Evolutionary conservation across 2,888 invertebrate species (phyloP).

Genomic region (Nemurella pictetii): DNA sequence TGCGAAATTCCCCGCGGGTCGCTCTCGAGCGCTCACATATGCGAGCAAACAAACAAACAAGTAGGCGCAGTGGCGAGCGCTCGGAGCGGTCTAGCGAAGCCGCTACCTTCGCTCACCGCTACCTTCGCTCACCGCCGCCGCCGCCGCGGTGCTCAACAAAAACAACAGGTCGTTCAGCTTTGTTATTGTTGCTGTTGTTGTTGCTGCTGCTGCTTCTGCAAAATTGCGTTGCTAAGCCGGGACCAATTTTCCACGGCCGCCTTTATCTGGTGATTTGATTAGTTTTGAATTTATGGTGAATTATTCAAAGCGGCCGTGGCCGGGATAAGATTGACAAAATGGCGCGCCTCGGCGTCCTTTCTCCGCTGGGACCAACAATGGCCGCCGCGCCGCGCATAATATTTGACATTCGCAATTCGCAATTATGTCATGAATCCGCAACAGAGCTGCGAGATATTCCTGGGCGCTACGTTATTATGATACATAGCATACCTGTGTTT

Average conservation of each 20-base stretch:
- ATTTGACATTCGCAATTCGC: neutral
- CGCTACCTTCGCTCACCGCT: neutral
- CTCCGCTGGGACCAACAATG: neutral
- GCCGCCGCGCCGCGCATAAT: neutral
- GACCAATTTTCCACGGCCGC: neutral
- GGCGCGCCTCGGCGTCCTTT: neutral
- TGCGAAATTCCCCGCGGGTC: neutral
- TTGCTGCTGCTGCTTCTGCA: no score
- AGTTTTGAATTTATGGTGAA: neutral
- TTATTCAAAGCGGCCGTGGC: neutral
- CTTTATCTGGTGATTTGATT: neutral
- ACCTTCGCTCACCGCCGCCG: neutral
- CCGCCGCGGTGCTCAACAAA: neutral
- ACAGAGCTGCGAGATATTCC: no score
- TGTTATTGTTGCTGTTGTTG: neutral
- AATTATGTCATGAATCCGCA: neutral
- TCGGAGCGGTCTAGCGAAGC: neutral
- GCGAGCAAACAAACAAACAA: neutral
- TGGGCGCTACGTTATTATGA: no score
- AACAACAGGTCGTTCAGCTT: neutral
- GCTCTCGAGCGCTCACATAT: neutral
- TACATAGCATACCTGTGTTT: neutral
- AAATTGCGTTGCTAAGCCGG: neutral
- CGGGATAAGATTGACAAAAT: neutral
- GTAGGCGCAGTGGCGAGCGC: neutral